Evolutionary conservation across 2,797 vertebrate species (phyloP).

Genomic region (Notamacropus eugenii): DNA sequence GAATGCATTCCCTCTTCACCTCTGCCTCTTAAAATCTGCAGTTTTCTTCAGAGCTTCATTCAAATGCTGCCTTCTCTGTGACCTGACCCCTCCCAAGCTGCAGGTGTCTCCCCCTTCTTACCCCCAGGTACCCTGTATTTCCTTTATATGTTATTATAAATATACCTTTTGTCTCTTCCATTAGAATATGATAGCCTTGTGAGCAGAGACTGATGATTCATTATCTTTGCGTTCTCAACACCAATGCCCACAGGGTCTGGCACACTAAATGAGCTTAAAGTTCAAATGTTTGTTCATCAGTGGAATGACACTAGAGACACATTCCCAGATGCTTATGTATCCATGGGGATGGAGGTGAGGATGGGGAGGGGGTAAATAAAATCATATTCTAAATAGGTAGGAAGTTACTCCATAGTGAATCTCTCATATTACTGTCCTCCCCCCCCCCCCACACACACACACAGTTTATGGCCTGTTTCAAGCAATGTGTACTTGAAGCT

Average conservation of each 20-base stretch:
- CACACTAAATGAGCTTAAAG: not conserved
- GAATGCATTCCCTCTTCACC: not conserved
- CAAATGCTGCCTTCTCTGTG: not conserved
- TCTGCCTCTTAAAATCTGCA: not conserved
- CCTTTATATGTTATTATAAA: too few species aligned
- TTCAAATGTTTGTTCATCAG: not conserved
- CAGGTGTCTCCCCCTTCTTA: not conserved
- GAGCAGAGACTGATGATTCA: not conserved
- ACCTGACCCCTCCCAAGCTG: not conserved
- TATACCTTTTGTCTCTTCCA: not conserved
- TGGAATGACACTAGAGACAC: not conserved
- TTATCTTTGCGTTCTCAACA: not conserved
- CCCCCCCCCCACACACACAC: too few species aligned
- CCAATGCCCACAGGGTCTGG: too few species aligned
- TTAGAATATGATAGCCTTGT: not conserved
- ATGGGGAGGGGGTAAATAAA: not conserved
- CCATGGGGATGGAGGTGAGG: too few species aligned
- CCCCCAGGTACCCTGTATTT: not conserved
- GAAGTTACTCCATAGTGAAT: not conserved
- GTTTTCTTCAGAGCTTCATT: not conserved
- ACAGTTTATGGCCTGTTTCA: not conserved
- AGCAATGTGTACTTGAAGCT: not conserved
- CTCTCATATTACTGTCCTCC: not conserved
- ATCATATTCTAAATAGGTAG: not conserved
- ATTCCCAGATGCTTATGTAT: not conserved